These are phyloP conservation scores for Aphodius sticticus DNA, from an alignment of 2,888 invertebrate species.

Conservation along the genomic window DNA sequence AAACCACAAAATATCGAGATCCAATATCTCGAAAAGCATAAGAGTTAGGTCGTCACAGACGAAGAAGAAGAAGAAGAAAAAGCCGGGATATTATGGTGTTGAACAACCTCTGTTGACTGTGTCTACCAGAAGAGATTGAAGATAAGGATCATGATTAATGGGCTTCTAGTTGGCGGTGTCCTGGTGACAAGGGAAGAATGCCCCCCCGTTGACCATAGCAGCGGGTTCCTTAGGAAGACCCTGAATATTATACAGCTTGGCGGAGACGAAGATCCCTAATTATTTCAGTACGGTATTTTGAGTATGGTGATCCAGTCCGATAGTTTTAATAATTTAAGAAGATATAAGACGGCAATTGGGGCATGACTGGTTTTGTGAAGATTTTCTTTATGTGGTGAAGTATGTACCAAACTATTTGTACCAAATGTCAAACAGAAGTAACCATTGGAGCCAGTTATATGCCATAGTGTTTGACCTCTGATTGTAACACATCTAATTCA, in stretches of 20 bases:
- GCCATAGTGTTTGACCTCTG: too few relatives aligned
- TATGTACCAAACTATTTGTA: too few relatives aligned
- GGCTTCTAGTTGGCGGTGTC: constrained; percentile 14
- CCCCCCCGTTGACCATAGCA: constrained; percentile 17
- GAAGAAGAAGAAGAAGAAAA: neutral
- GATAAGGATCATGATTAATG: constrained; percentile 24
- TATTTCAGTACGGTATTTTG: neutral
- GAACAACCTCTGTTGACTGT: constrained; percentile 18
- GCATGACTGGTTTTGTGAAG: too few relatives aligned
- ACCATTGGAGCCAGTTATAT: too few relatives aligned
- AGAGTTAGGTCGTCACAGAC: neutral
- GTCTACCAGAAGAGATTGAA: constrained; percentile 9
- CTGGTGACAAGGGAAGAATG: constrained; percentile 28
- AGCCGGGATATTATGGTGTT: constrained; percentile 21
- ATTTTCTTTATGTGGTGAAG: too few relatives aligned
- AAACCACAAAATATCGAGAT: constrained; percentile 9
- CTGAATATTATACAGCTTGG: neutral
- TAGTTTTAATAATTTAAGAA: too few relatives aligned
- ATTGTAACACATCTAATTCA: too few relatives aligned
- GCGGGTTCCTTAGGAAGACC: neutral
- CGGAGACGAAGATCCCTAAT: neutral
- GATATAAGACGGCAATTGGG: too few relatives aligned
- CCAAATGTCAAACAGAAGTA: too few relatives aligned
- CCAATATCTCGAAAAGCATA: neutral
- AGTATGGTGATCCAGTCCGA: neutral